Percentiles rank a stretch among this genome's conserved stretches.
Evolutionary conservation across 2,113 vertebrate species (phyloP).

Genomic region (Jaculus jaculus): DNA sequence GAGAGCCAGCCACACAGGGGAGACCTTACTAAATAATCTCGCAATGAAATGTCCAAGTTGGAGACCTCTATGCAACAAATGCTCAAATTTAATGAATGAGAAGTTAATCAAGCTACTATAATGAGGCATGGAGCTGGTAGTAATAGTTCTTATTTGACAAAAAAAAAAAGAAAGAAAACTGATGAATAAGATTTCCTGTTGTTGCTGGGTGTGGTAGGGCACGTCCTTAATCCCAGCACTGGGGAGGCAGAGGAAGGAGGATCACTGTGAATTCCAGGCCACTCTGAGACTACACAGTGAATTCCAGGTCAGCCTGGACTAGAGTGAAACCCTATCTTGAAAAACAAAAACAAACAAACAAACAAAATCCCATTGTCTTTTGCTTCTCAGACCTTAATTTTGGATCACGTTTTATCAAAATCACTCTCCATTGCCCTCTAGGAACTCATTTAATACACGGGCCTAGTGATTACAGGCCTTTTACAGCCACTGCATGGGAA

Average conservation of each 20-base stretch:
- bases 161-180: background rate
- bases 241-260: too few species aligned
- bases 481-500: constrained; percentile 56
- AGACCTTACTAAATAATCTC: background rate
- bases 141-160: constrained; percentile 61
- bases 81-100: background rate
- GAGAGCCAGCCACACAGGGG: background rate
- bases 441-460: constrained; percentile 59
- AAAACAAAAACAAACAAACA: too few species aligned
- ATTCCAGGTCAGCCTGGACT: too few species aligned
- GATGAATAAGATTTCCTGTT: background rate
- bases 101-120: constrained; percentile 42
- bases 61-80: background rate
- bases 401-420: constrained; percentile 65
- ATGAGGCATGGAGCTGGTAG: constrained; percentile 58
- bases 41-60: background rate
- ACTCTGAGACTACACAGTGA: too few species aligned
- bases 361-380: constrained; percentile 60
- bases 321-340: too few species aligned
- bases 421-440: constrained; percentile 8
- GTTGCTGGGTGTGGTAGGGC: too few species aligned
- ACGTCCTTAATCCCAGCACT: too few species aligned
- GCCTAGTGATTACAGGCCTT: constrained; percentile 46
- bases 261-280: too few species aligned
- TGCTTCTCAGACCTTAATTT: constrained; percentile 64